These are phyloP conservation scores for Cryptus armator DNA, from an alignment of 2,888 invertebrate genomes.

Conservation along the genomic window DNA sequence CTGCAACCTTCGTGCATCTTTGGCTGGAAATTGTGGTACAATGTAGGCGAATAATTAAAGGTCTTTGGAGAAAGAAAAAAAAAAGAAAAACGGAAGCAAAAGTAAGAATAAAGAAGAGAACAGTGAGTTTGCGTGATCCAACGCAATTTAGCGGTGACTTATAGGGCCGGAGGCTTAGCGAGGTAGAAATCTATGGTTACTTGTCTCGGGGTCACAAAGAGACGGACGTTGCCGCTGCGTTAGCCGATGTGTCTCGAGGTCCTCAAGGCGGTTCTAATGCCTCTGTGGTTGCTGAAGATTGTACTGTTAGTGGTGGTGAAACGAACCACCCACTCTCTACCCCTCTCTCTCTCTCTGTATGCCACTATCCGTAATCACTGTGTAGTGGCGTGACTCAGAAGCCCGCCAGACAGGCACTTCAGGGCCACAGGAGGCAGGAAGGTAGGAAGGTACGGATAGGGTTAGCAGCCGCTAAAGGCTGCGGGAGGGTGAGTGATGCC, in stretches of 20 bases:
- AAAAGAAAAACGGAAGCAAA: background rate
- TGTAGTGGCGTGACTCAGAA: constrained; percentile 69
- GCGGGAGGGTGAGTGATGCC: constrained; percentile 60
- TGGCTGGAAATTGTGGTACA: background rate
- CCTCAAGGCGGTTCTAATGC: constrained; percentile 18
- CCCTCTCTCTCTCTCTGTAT: background rate
- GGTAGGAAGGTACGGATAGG: background rate
- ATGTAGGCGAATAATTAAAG: background rate
- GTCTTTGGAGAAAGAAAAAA: background rate
- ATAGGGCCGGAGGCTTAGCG: constrained; percentile 28
- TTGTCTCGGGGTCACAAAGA: constrained; percentile 40
- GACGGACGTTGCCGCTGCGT: constrained; percentile 54
- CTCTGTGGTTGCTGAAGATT: constrained; percentile 19
- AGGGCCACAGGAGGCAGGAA: constrained; percentile 12
- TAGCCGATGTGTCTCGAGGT: constrained; percentile 22
- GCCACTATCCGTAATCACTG: constrained; percentile 55
- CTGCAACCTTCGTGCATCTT: background rate
- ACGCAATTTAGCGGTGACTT: constrained; percentile 58
- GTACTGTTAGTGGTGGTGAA: constrained; percentile 8
- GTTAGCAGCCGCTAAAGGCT: constrained; percentile 6
- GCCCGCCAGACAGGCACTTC: constrained; percentile 63
- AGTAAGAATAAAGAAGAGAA: constrained; percentile 35
- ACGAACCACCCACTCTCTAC: background rate
- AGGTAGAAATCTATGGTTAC: constrained; percentile 13
- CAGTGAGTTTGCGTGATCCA: constrained; percentile 51